Base-by-base conservation (phyloP, 2,113 vertebrate species). In the Oenanthe melanoleuca region DNA sequence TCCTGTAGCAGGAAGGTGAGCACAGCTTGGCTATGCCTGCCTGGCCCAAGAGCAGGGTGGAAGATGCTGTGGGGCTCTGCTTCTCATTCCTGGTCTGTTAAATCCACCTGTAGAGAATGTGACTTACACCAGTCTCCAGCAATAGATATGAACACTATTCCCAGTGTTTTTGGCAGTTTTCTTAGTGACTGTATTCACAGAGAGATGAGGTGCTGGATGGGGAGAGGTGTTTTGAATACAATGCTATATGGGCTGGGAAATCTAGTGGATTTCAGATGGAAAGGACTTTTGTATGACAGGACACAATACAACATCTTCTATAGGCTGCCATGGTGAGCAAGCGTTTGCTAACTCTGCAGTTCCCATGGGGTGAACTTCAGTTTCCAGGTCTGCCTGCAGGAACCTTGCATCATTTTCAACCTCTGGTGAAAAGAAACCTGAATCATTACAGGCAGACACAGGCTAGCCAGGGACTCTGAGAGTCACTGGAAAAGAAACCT, bases 341-440 rank as follows among this genome's bases (percentile, higher is more conserved):
- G 24, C 9, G 6, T 42, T 70, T 34, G 9, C 23, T 79, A 22
- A 31, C 38, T 45, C 9, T 82, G 29, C 17, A 16, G 37, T 40
- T 75, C 37, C 18, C 5, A 5, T 14, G 19, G 74, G 25, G 44
- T 71, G n/a, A 64, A 38, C 29, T 66, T 71, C 1, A 0, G n/a
- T 42, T 63, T 33, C 34, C 13, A 63, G 8, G 15, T 55, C 23
- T 16, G 7, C n/a, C 38, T 60, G 50, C 6, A 9, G 45, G 37
- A 82, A 80, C 7, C 33, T 73, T 3, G 0, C 15, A 10, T 61
- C 0, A 1, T 57, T 80, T 73, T 88, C 59, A 65, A 26, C 37
- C 1, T 14, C 4, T 4, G 8, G 19, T 75, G 18, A 44, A 89
- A 82, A 88, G 20, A 50, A 69, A 38, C 22, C 9, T 0, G 0